A percentile compares a stretch with the other conserved stretches of the same genome.
These are phyloP conservation scores for Hafferia zeledoni DNA, from an alignment of 2,797 vertebrate genomes.

Conservation along the genomic window DNA sequence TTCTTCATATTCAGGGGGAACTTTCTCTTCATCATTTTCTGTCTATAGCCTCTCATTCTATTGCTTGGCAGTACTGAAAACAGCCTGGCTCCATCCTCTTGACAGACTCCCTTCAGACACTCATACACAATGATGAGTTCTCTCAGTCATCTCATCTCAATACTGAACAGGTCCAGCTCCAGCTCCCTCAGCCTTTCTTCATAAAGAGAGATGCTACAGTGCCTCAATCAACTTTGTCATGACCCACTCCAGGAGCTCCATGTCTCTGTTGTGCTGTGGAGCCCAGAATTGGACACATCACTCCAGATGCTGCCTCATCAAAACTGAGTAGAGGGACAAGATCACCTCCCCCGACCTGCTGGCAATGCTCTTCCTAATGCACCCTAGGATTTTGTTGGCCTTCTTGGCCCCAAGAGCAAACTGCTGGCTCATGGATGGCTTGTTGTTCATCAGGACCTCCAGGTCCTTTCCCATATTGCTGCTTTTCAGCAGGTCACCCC, in stretches of 20 bases:
- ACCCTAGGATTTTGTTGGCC: not conserved
- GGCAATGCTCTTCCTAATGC: not conserved
- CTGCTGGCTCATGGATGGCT: not conserved
- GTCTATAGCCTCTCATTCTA: rapidly evolving
- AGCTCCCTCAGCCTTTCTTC: not conserved
- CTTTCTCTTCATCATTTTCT: not conserved
- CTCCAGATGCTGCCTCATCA: not conserved
- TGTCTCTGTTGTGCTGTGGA: not conserved
- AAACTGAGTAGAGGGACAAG: not conserved
- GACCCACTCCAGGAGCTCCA: rapidly evolving
- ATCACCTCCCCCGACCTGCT: not conserved
- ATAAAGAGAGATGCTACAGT: not conserved
- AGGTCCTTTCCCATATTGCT: not conserved
- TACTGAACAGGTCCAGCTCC: not conserved
- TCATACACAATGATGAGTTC: rapidly evolving
- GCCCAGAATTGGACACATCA: not conserved
- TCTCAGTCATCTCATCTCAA: not conserved
- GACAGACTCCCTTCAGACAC: not conserved
- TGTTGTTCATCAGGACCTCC: not conserved
- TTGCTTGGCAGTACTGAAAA: not conserved
- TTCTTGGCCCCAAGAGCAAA: not conserved
- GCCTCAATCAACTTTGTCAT: not conserved
- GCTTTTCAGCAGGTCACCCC: not conserved
- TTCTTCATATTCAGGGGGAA: not conserved
- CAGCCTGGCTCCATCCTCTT: not conserved